Evolutionary conservation across 1,140 invertebrate species (phyloP), one percentile per base, ranked within the genome.

Genomic region (Brachionus angularis): DNA sequence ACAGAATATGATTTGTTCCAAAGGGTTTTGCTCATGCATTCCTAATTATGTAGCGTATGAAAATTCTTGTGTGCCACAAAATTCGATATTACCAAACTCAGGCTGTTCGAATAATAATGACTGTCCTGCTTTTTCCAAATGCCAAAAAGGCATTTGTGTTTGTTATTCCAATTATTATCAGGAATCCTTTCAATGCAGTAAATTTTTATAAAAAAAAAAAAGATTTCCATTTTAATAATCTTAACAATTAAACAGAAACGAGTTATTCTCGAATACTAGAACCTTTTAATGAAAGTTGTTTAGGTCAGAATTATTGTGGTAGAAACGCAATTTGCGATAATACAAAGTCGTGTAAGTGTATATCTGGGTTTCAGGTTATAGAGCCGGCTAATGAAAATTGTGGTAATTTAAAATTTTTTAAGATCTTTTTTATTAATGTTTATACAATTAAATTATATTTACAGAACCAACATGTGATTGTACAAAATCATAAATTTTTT

Each of bases 261-360:
- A 31, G 16, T 10, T 18, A 29, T 33, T 47, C 46, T 10, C 42
- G 47, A 31, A 67, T 67, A 27, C n/a, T 36, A 18, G 31, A 46
- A 16, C 23, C 29, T 33, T 47, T 42, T 47, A 47, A 23, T 16
- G 62, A 67, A 8, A 67, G 42, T 31, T 67, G 62, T 36, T 36
- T 67, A 16, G 62, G 62, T 14, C 27, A 29, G 8, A 67, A 16
- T 29, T 67, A 31, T 18, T 67, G 62, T 31, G 62, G 62, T 21
- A 18, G 31, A 46, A 67, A 67, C 29, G 39, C 62, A 33, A 3
- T 18, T 14, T 67, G 62, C 31, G 36, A 67, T 42, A 27, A 27
- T 33, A 29, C 18, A 10, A 34, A 23, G n/a, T 23, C 47, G 18
- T 67, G 62, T 14, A 67, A 47, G 25, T 67, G 62, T 47, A 23